These are phyloP conservation scores for Dichetophora obliterata DNA, from an alignment of 2,888 invertebrate species.

Conservation along the genomic window DNA sequence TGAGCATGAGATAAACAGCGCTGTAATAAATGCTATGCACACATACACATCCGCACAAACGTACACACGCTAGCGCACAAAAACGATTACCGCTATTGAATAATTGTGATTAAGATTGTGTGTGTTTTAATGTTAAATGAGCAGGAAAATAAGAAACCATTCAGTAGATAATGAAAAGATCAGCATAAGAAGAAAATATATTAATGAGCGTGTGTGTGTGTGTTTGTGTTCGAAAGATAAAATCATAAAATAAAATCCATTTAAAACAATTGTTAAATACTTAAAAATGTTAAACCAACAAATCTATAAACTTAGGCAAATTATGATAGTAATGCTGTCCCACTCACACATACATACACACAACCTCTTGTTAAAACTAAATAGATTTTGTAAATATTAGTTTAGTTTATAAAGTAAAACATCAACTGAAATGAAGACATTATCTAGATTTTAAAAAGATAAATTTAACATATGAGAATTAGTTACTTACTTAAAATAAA, in stretches of 20 bases:
- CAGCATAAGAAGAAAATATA: neutral
- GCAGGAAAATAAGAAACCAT: conserved; percentile 62
- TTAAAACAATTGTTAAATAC: conserved; percentile 9
- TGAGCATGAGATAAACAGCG: neutral
- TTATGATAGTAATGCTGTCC: no score
- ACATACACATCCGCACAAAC: conserved; percentile 21
- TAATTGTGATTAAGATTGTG: conserved; percentile 61
- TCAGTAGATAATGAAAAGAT: conserved; percentile 46
- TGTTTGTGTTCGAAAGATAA: no score
- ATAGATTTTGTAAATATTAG: conserved; percentile 29
- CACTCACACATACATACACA: neutral
- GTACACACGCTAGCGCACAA: conserved; percentile 6
- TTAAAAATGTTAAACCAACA: neutral
- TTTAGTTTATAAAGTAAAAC: conserved; percentile 17
- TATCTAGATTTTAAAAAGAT: neutral
- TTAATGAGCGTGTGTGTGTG: neutral
- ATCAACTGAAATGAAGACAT: neutral
- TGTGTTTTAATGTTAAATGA: conserved; percentile 65
- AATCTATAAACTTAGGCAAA: no score
- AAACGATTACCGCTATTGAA: conserved; percentile 60
- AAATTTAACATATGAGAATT: neutral
- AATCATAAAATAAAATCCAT: neutral
- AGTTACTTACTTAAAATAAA: neutral
- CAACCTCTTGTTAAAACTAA: neutral
- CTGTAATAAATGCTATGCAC: neutral